Evolutionary conservation across 1,140 invertebrate genomes (phyloP), one percentile per base, ranked within the genome.

Genomic region (Scaptomyza graminum): DNA sequence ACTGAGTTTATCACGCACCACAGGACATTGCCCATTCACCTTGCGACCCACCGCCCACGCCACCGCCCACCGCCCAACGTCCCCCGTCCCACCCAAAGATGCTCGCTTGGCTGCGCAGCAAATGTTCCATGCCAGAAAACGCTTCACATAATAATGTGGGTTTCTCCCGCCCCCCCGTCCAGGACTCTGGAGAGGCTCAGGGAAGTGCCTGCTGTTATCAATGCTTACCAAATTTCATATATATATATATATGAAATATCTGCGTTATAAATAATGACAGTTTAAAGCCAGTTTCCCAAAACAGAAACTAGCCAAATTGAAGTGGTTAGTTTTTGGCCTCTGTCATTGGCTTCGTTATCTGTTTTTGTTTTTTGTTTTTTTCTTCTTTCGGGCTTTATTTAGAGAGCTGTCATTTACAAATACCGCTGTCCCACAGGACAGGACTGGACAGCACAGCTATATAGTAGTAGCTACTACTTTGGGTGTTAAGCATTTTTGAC

Each of bases 1-100:
- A 62, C 73, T 74, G 74, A 73, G 78, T 81, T 81, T 81, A 81
- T 81, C 78, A 82, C 80, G 79, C 78, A 75, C 78, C 78, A 81
- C 78, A 81, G 78, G 78, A 81, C 78, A 81, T 81, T 81, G 78
- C 78, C 78, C 79, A 81, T 74, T 81, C 79, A 81, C 78, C 78
- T 77, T 75, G 64, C n/a, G 13, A 5, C 43, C 16, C 5, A 46
- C 9, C 4, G 9, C n/a, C 59, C 13, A 0, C 54, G 11, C 8
- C 7, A 39, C 3, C 3, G n/a, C 41, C 15, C 11, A 5, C 13
- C n/a, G n/a, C n/a, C n/a, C n/a, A n/a, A n/a, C n/a, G n/a, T n/a
- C n/a, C n/a, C n/a, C n/a, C n/a, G n/a, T n/a, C 41, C 15, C 11
- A 5, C 13, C 49, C 44, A 4, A 69, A 75, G 71, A 71, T 57